These are phyloP conservation scores for Platycheirus rosarum DNA, from an alignment of 2,888 invertebrate genomes.

Conservation along the genomic window DNA sequence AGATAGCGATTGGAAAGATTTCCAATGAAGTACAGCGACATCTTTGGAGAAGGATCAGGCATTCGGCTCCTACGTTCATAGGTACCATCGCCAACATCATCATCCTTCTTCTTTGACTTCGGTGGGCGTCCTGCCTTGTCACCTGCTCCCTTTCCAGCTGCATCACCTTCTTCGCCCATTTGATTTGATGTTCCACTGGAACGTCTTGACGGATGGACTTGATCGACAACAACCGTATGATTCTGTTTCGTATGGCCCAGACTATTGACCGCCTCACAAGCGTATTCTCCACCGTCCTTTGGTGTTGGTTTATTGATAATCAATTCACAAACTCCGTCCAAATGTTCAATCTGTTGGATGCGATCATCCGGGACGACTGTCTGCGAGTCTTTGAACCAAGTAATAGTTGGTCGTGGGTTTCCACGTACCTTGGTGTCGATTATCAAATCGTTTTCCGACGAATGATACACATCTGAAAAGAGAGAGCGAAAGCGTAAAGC, in stretches of 20 bases:
- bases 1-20: constrained; percentile 81
- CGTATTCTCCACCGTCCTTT: constrained; percentile 84
- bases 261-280: constrained; percentile 87
- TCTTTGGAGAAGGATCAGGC: constrained; percentile 83
- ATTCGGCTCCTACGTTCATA: constrained; percentile 84
- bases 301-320: constrained; percentile 87
- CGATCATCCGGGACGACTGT: constrained; percentile 85
- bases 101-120: constrained; percentile 77
- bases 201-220: constrained; percentile 79
- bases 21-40: constrained; percentile 81
- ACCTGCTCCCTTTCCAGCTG: constrained; percentile 64
- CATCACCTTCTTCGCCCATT: constrained; percentile 76
- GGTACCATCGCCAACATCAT: constrained; percentile 81
- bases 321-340: constrained; percentile 90
- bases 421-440: constrained; percentile 92
- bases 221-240: constrained; percentile 85
- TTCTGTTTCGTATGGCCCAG: constrained; percentile 89
- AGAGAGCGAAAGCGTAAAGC: constrained; percentile 26
- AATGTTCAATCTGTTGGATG: constrained; percentile 86
- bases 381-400: constrained; percentile 89
- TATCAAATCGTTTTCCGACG: constrained; percentile 88
- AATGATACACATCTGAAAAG: constrained; percentile 87
- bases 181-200: constrained; percentile 78
- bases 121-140: constrained; percentile 74
- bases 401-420: constrained; percentile 87